Percentiles rank a stretch among this genome's conserved stretches.
phyloP scores from a whole-genome alignment of 2,797 vertebrate species.

The Arvicola amphibius region DNA sequence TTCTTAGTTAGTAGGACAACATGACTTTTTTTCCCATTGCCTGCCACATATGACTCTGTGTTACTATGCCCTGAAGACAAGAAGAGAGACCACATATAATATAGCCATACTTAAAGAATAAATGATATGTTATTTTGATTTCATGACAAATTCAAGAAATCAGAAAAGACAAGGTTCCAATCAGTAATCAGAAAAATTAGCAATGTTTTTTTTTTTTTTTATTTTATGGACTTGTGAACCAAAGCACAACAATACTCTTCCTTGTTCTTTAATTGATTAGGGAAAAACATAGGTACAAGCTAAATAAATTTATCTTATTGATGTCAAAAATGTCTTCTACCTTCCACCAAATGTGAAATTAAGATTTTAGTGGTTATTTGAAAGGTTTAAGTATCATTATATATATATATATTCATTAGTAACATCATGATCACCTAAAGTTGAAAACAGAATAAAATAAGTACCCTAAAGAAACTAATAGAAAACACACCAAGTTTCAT shows the following conservation, averaged over 20 bases:
- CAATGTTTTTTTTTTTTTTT: background rate
- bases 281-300: background rate
- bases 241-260: background rate
- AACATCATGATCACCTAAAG: background rate
- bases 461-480: background rate
- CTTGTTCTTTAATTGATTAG: background rate
- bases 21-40: background rate
- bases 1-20: background rate
- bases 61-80: background rate
- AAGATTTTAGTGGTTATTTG: background rate
- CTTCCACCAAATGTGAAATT: background rate
- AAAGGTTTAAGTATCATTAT: background rate
- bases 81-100: background rate
- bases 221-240: background rate
- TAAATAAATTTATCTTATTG: background rate
- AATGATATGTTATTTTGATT: background rate
- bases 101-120: background rate
- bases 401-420: background rate
- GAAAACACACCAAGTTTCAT: background rate
- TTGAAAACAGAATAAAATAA: constrained; percentile 3
- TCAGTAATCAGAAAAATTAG: background rate
- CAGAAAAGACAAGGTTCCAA: background rate
- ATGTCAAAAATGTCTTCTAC: background rate
- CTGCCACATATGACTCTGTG: rapidly evolving
- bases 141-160: background rate